Base-by-base conservation (phyloP, 2,113 vertebrate species). In the Colinus virginianus region DNA sequence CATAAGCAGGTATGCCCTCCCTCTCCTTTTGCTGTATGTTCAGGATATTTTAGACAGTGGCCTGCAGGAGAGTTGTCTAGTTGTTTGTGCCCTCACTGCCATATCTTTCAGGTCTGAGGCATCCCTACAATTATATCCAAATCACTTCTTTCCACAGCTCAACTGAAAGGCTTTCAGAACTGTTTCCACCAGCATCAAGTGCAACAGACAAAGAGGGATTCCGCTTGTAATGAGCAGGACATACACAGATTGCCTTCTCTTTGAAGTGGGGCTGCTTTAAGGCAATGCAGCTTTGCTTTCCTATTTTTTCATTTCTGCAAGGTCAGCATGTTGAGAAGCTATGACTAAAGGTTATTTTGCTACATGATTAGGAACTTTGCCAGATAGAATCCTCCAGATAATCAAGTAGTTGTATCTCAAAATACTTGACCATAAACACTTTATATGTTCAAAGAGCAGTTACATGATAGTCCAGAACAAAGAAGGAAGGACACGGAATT, bases 371-470 rank as follows among this genome's bases (percentile, higher is more conserved):
- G 56, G 75, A 95, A 78, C 61, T 90, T 87, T 71, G 72, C 90
- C 87, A 95, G 91, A 76, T 48, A 78, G 89, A 78, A 84, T 88
- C 72, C 64, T 92, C 83, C 32, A 68, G 77, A 88, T 78, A 93
- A 91, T 85, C 76, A 87, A 85, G 82, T 32, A 0, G 0, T 46
- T 88, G 38, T 84, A 49, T 83, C 82, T 83, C 93, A 85, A 91
- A 90, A 92, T 71, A 91, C 51, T 75, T 71, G 56, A 83, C 61
- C 76, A 93, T 94, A 91, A 95, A 94, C 69, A 88, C 43, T 90
- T 95, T 42, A 75, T 75, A 80, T 49, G 94, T 91, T 90, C 94
- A 95, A 95, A 95, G 93, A 94, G 76, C 76, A 85, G 56, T 78
- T 72, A 62, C n/a, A 59, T 79, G 34, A 77, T 36, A 92, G 72